These are phyloP conservation scores for Rotaria socialis DNA, from an alignment of 2,888 invertebrate species.

Conservation along the genomic window DNA sequence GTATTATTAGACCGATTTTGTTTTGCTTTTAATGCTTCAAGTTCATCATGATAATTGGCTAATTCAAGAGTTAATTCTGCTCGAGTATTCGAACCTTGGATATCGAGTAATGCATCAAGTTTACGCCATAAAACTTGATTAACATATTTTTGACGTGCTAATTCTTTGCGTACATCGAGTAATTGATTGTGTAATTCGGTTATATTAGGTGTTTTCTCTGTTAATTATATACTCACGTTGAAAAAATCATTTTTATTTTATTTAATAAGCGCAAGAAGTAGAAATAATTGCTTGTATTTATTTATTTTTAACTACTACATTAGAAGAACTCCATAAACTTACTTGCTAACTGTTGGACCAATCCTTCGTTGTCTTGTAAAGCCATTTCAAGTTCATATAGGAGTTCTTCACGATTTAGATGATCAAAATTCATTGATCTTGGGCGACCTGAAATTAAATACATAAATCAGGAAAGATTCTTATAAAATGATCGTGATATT, in stretches of 20 bases:
- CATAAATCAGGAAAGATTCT: background rate
- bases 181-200: slow-evolving; percentile 32
- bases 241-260: background rate
- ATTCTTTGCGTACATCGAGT: slow-evolving; percentile 16
- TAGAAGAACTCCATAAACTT: background rate
- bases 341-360: background rate
- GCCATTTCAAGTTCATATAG: slow-evolving; percentile 5
- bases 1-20: background rate
- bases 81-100: slow-evolving; percentile 24
- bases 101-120: slow-evolving; percentile 13
- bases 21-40: background rate
- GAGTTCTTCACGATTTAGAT: slow-evolving; percentile 32
- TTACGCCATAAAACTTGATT: slow-evolving; percentile 35
- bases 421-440: background rate
- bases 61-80: slow-evolving; percentile 24
- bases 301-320: background rate
- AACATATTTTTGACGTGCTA: slow-evolving; percentile 17
- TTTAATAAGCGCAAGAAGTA: background rate
- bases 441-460: background rate
- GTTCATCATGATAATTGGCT: background rate
- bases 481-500: too few relatives aligned
- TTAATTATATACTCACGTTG: background rate
- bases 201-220: slow-evolving; percentile 29
- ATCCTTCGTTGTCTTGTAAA: background rate
- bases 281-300: background rate